Evolutionary conservation across 2,113 vertebrate species (phyloP).

Genomic region (Macrotus californicus): DNA sequence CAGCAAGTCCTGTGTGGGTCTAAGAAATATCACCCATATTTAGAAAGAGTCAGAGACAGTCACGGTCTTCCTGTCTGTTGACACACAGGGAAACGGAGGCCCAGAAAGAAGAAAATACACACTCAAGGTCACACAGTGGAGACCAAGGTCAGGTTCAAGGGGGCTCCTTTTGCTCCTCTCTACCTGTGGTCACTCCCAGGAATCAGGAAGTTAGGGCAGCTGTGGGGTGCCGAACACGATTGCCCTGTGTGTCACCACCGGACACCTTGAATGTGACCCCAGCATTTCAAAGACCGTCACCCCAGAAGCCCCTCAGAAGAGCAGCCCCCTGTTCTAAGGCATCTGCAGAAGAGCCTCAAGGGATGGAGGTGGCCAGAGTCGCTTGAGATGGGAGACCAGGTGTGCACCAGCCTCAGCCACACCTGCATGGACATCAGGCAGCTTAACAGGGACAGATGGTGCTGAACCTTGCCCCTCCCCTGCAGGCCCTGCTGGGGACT

Average conservation of each 20-base stretch:
- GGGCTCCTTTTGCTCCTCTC: not conserved
- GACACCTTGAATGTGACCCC: not conserved
- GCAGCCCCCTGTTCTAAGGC: not conserved
- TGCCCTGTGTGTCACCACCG: not conserved
- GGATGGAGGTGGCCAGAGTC: not conserved
- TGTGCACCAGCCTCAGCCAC: not conserved
- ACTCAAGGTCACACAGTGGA: not conserved
- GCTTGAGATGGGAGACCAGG: not conserved
- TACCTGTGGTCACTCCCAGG: not conserved
- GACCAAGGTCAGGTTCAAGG: not conserved
- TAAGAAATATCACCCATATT: not conserved
- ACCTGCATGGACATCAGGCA: accelerated
- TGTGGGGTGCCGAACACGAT: not conserved
- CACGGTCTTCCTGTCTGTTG: not conserved
- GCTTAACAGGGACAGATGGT: not conserved
- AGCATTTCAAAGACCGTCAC: not conserved
- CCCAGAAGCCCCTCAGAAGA: not conserved
- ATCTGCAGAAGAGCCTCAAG: not conserved
- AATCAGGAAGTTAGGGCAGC: not conserved
- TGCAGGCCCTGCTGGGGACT: not conserved
- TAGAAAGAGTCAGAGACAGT: not conserved
- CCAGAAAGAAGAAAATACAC: not conserved
- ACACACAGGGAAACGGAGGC: not conserved
- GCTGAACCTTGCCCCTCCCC: not conserved
- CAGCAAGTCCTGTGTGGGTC: too few relatives aligned